phyloP scores from a whole-genome alignment of 2,888 invertebrate genomes.

The Leucoptera coffeella region DNA sequence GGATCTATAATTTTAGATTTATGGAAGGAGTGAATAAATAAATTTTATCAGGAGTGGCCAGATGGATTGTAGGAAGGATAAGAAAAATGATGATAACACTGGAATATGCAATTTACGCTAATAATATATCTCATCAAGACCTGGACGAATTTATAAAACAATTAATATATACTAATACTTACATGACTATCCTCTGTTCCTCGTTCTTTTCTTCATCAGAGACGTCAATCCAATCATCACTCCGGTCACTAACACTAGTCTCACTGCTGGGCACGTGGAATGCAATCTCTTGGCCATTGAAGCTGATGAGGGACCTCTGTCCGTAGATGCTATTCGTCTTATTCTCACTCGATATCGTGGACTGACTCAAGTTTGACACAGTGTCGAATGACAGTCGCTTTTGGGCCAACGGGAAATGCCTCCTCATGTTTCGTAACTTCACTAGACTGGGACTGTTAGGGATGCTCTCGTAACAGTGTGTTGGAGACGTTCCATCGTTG shows the following conservation, averaged over 20 bases:
- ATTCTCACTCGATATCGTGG: slow-evolving; percentile 54
- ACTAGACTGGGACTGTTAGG: slow-evolving; percentile 45
- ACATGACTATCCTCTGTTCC: slow-evolving; percentile 52
- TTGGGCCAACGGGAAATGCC: slow-evolving; percentile 24
- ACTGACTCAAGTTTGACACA: slow-evolving; percentile 41
- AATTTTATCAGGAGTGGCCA: too few relatives aligned
- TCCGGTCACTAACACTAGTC: slow-evolving; percentile 53
- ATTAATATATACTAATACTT: too few relatives aligned
- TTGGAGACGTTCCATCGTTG: slow-evolving; percentile 35
- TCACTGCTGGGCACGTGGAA: slow-evolving; percentile 52
- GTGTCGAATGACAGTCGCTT: slow-evolving; percentile 40
- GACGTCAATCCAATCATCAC: slow-evolving; percentile 63
- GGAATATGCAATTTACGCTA: too few relatives aligned
- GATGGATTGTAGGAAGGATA: too few relatives aligned
- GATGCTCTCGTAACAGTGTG: slow-evolving; percentile 57
- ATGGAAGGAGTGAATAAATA: too few relatives aligned
- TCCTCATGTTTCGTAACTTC: slow-evolving; percentile 30
- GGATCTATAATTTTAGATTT: too few relatives aligned
- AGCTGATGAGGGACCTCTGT: slow-evolving; percentile 40
- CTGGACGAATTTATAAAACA: too few relatives aligned
- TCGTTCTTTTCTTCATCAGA: slow-evolving; percentile 51
- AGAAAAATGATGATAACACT: too few relatives aligned
- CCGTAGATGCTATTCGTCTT: slow-evolving; percentile 58
- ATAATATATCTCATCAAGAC: too few relatives aligned
- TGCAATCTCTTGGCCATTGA: slow-evolving; percentile 41